Percentiles rank a stretch among this genome's conserved stretches.
These are phyloP conservation scores for Ailuropoda melanoleuca DNA, from an alignment of 2,113 vertebrate species.

Conservation along the genomic window DNA sequence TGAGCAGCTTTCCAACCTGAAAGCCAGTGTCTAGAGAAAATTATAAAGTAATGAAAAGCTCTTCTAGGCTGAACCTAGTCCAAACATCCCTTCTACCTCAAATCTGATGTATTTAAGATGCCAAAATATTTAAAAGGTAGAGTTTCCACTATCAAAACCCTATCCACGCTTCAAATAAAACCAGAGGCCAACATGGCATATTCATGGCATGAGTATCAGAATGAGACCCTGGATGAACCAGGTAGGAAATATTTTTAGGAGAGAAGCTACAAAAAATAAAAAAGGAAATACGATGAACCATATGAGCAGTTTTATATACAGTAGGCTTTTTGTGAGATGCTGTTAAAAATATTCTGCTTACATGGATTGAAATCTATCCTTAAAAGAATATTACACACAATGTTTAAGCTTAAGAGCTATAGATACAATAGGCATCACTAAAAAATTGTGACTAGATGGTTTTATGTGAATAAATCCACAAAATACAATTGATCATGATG, in stretches of 20 bases:
- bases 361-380: background rate
- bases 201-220: background rate
- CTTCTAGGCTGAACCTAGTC: slow-evolving; percentile 1
- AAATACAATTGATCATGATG: background rate
- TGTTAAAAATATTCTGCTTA: background rate
- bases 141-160: background rate
- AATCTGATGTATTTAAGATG: slow-evolving; percentile 22
- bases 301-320: slow-evolving; percentile 2
- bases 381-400: background rate
- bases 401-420: background rate
- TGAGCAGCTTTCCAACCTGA: slow-evolving; percentile 58
- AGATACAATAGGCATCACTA: background rate
- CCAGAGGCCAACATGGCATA: background rate
- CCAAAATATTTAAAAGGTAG: slow-evolving; percentile 33
- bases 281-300: background rate
- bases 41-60: slow-evolving; percentile 62
- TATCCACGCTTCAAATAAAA: slow-evolving; percentile 31
- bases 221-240: background rate
- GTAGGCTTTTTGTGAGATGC: slow-evolving; percentile 20
- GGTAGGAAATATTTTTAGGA: slow-evolving; percentile 20
- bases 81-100: slow-evolving; percentile 31
- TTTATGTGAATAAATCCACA: background rate
- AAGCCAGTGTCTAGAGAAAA: slow-evolving; percentile 62
- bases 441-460: background rate
- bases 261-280: background rate